Evolutionary conservation across 2,888 invertebrate genomes (phyloP).

Genomic region (Brassicogethes aeneus): DNA sequence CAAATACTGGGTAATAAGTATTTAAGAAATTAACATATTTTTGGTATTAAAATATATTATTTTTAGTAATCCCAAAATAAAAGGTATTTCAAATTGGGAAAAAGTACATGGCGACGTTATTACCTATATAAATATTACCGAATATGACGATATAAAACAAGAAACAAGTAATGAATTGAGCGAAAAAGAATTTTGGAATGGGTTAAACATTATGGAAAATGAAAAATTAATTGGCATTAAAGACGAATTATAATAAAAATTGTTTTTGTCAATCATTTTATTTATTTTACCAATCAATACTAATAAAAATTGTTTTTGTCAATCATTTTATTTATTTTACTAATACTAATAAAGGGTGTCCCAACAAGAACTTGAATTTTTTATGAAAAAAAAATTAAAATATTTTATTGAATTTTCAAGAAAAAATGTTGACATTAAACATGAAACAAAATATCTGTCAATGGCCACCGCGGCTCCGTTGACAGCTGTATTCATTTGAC

Average conservation of each 20-base stretch:
- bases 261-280: conserved; percentile 1
- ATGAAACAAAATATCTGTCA: no score
- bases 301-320: no score
- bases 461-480: no score
- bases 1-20: conserved; percentile 1
- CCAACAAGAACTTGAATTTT: no score
- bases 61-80: neutral
- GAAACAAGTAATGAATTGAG: neutral
- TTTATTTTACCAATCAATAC: conserved; percentile 34
- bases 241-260: neutral
- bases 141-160: neutral
- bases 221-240: conserved; percentile 3
- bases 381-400: no score
- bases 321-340: no score
- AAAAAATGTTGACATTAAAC: no score
- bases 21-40: neutral
- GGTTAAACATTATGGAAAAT: conserved; percentile 8
- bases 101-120: neutral
- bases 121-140: neutral
- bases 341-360: no score
- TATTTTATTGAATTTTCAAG: no score
- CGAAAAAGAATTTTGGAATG: neutral
- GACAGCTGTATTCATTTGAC: no score
- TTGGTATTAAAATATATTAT: neutral
- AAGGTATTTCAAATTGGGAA: conserved; percentile 1